Base-by-base conservation (phyloP, 2,888 invertebrate species). In the Tenthredo distinguenda region DNA sequence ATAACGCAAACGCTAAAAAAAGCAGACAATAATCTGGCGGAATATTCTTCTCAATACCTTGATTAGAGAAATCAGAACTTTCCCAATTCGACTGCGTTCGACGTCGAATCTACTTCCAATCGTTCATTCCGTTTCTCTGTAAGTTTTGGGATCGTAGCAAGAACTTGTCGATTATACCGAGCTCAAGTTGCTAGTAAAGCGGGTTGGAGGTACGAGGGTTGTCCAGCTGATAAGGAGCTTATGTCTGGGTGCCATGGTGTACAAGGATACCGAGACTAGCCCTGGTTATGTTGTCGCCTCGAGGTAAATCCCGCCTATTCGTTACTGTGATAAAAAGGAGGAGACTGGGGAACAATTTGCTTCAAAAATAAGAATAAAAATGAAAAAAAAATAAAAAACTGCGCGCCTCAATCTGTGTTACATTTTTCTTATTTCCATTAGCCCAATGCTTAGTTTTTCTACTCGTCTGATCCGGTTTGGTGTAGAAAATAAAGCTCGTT, bases 191-290 rank as follows among this genome's bases (percentile, higher is more conserved):
- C 68, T 47, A 62, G 62, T 62, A 40, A 81, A 58, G 58, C 40
- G 81, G 62, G 81, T n/a, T 81, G 55, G 77, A 81, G 79, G 68
- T 62, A 81, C 62, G 37, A 47, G 77, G 77, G 58, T 68, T 83
- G 68, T 68, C 65, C 83, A 83, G 71, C 83, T 83, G 83, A 83
- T 83, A 83, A 83, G 83, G 68, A 83, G 83, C 83, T 83, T 83
- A 83, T n/a, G 83, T 47, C 68, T 65, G 71, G 55, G 50, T 55
- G 37, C 68, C 47, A 18, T 31, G 21, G 47, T 47, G 47, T 71
- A 68, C 50, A 31, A 50, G 50, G 47, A 50, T 31, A 77, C 31
- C 15, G 34, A 31, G 77, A 77, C 77, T 47, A 77, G 77, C 9
- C 62, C 58, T 62, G 40, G 40, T 12, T 81, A 26, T 77, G 81